phyloP scores from a whole-genome alignment of 53 echinoderm and acorn worm genomes.

The Arbacia lixula region DNA sequence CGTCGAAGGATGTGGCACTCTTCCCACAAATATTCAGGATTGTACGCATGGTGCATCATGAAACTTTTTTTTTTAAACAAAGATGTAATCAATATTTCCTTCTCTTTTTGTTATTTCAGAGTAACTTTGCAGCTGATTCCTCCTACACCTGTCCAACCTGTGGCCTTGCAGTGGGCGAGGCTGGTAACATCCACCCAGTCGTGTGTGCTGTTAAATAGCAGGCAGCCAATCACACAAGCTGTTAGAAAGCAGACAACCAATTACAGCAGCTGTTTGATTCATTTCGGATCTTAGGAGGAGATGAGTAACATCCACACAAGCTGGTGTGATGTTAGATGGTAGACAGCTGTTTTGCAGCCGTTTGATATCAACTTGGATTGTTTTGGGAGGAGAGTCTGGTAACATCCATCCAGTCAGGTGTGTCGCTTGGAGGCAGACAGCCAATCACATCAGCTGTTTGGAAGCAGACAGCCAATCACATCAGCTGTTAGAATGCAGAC shows the following conservation, averaged over 20 bases:
- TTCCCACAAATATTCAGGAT: too few relatives aligned
- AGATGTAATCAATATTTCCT: conserved; percentile 3
- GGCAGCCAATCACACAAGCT: conserved; percentile 7
- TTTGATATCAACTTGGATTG: too few relatives aligned
- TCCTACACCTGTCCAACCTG: conserved; percentile 93
- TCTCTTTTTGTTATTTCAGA: conserved; percentile 65
- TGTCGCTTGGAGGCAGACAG: not conserved
- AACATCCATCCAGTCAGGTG: not conserved
- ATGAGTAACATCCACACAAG: not conserved
- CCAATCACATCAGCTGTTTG: not conserved
- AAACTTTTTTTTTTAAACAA: too few relatives aligned
- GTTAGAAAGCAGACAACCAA: conserved; percentile 59
- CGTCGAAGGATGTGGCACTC: too few relatives aligned
- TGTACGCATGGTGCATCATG: too few relatives aligned
- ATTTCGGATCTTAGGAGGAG: conserved; percentile 2
- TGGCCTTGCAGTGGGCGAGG: conserved; percentile 74
- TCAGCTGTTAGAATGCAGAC: too few relatives aligned
- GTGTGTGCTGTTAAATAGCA: conserved; percentile 80
- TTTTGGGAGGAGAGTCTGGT: not conserved
- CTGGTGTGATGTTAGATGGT: conserved; percentile 1
- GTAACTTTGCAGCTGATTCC: conserved; percentile 86
- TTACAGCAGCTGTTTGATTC: conserved; percentile 2
- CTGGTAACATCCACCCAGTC: conserved; percentile 73
- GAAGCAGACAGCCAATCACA: too few relatives aligned
- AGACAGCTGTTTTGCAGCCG: not conserved